Evolutionary conservation across 2,888 invertebrate species (phyloP), one percentile per base, ranked within the genome.

Genomic region (Ichneumoninae sp.): DNA sequence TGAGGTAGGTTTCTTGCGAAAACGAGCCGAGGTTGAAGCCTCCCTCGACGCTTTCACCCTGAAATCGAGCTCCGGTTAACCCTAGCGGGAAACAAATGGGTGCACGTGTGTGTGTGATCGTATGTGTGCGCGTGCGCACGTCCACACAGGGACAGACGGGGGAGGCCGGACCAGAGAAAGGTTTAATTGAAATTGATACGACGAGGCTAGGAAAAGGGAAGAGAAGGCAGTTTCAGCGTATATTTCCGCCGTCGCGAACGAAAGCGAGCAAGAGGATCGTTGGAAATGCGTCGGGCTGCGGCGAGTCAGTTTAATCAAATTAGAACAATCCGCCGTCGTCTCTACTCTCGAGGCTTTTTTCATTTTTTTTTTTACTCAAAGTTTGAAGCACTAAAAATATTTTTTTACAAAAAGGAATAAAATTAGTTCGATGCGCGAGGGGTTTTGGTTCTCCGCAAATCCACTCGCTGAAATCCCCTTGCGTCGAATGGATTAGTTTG

Each of bases 131-230:
- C 10, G 66, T 26, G n/a, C 3, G 62, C 3, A 36, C 30, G 26
- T 36, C 30, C 62, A 19, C 65, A 68, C 1, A n/a, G 26, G 16
- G 16, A 26, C 40, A 40, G 65, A 71, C 54, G 62, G 26, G 66
- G 44, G 66, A n/a, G 66, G 16, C 36, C 10, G 5, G 50, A 40
- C 47, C 10, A 10, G 50, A 40, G 57, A 57, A 80, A 60, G 74
- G 75, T 74, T 80, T 74, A 80, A 80, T 80, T 80, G 80, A 80
- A 80, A 80, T 80, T 80, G 80, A 80, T 75, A 74, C 75, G 74
- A 60, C 36, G 69, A 22, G n/a, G 52, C 16, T 13, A 30, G 16
- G 30, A n/a, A n/a, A 7, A 44, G 74, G 26, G 57, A 30, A 44
- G 47, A 22, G 44, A 40, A 62, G 60, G 57, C 19, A 44, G 57